A percentile compares a stretch with the other conserved stretches of the same genome.
phyloP scores from a whole-genome alignment of 2,113 vertebrate genomes.

The Paraplagusia blochii region DNA sequence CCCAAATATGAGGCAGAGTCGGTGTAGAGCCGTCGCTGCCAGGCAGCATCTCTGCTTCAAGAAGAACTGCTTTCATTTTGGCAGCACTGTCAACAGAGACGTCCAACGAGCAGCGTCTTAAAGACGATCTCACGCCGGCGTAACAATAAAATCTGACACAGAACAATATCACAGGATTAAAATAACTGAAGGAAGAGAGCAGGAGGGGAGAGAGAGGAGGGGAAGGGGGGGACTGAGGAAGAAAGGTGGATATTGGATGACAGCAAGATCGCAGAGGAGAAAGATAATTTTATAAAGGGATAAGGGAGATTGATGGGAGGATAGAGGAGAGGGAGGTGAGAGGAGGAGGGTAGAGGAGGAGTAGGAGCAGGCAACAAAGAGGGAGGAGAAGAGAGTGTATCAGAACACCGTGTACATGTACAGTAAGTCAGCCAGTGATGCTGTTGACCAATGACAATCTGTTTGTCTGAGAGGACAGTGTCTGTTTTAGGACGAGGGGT shows the following conservation, averaged over 20 bases:
- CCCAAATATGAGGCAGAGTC: constrained; percentile 40
- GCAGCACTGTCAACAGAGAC: constrained; percentile 33
- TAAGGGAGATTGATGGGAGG: constrained; percentile 36
- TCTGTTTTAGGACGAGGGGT: too few species aligned
- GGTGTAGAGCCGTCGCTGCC: constrained; percentile 1
- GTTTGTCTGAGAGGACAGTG: too few species aligned
- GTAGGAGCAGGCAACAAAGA: constrained; percentile 2
- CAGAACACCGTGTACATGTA: constrained; percentile 39
- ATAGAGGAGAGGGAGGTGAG: constrained; percentile 27
- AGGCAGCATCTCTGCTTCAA: constrained; percentile 18
- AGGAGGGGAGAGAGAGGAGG: constrained; percentile 6
- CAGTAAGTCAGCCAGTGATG: not conserved
- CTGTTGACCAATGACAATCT: too few species aligned
- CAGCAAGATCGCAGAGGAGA: constrained; percentile 11
- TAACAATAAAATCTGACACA: constrained; percentile 49
- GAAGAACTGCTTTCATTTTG: constrained; percentile 40
- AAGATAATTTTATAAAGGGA: constrained; percentile 36
- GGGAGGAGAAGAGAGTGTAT: constrained; percentile 17
- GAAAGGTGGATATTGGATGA: constrained; percentile 10
- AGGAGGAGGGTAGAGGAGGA: constrained; percentile 4
- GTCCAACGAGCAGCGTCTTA: constrained; percentile 37
- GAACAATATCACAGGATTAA: constrained; percentile 43
- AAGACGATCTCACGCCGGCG: constrained; percentile 45
- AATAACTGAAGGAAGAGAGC: constrained; percentile 46
- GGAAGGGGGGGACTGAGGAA: constrained; percentile 1